Percentiles rank a stretch among this genome's conserved stretches.
phyloP scores from a whole-genome alignment of 1,140 invertebrate genomes.

The Diabrotica undecimpunctata region DNA sequence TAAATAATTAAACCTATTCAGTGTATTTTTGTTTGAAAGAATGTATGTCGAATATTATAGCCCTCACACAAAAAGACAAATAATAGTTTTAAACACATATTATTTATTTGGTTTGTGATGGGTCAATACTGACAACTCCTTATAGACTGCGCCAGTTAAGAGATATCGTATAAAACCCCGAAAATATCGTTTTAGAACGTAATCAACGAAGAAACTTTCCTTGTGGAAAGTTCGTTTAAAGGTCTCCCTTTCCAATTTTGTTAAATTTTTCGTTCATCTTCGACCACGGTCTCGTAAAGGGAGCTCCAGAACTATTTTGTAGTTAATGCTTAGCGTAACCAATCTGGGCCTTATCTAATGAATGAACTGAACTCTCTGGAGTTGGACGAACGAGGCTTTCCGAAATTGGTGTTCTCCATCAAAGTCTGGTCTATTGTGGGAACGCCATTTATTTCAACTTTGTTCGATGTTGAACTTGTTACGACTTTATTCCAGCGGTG shows the following conservation, averaged over 20 bases:
- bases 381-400: slow-evolving; percentile 12
- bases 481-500: slow-evolving; percentile 21
- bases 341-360: slow-evolving; percentile 2
- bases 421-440: slow-evolving; percentile 23
- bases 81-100: too few relatives aligned
- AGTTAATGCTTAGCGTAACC: neutral
- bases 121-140: too few relatives aligned
- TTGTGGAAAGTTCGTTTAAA: neutral
- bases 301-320: neutral
- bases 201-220: neutral
- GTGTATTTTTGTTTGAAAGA: too few relatives aligned
- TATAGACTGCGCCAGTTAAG: too few relatives aligned
- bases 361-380: neutral
- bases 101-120: too few relatives aligned
- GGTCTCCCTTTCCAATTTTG: neutral
- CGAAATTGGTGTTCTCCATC: slow-evolving; percentile 24
- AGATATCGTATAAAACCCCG: too few relatives aligned
- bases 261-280: neutral
- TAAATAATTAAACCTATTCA: too few relatives aligned
- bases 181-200: neutral
- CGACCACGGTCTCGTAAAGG: neutral
- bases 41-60: too few relatives aligned
- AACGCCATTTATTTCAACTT: slow-evolving; percentile 27
- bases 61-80: too few relatives aligned
- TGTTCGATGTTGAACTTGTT: slow-evolving; percentile 14